Evolutionary conservation across 2,113 vertebrate species (phyloP).

Genomic region (Dendrocopos noguchii): DNA sequence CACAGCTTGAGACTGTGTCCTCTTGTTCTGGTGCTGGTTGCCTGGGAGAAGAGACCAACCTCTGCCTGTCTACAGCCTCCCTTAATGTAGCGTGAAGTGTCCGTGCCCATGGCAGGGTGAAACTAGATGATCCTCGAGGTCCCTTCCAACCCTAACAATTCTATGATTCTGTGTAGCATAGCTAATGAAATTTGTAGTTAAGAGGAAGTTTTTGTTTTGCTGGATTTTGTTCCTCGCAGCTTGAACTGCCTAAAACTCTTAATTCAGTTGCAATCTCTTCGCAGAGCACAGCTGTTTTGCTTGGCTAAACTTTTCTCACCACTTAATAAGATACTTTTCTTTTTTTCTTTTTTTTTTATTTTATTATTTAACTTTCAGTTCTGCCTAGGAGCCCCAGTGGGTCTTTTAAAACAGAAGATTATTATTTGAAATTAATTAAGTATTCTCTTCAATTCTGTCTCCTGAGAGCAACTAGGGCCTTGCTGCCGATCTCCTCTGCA

Average conservation of each 20-base stretch:
- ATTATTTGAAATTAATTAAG: conserved; percentile 76
- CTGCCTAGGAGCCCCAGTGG: conserved; percentile 51
- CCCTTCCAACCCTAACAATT: too few species aligned
- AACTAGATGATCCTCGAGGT: too few species aligned
- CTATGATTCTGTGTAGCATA: too few species aligned
- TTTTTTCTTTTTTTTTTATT: conserved; percentile 76
- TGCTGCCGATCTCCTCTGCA: conserved; percentile 43
- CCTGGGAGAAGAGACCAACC: too few species aligned
- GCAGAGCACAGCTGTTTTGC: conserved; percentile 38
- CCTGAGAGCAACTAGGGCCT: conserved; percentile 50
- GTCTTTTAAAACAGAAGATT: conserved; percentile 66
- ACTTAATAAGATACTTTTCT: conserved; percentile 67
- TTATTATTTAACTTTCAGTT: conserved; percentile 73
- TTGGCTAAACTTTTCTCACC: conserved; percentile 59
- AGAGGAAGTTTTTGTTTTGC: conserved; percentile 40
- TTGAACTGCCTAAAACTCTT: conserved; percentile 35
- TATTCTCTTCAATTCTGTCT: conserved; percentile 67
- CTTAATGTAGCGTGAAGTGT: too few species aligned
- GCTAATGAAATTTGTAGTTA: conserved; percentile 46
- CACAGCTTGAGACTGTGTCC: too few species aligned
- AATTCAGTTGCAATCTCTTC: conserved; percentile 42
- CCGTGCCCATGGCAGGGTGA: too few species aligned
- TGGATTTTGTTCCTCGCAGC: conserved; percentile 6
- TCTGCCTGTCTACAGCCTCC: too few species aligned
- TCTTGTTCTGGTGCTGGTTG: too few species aligned